These are phyloP conservation scores for Malacoraja senta DNA, from an alignment of 2,797 vertebrate species.

Conservation along the genomic window DNA sequence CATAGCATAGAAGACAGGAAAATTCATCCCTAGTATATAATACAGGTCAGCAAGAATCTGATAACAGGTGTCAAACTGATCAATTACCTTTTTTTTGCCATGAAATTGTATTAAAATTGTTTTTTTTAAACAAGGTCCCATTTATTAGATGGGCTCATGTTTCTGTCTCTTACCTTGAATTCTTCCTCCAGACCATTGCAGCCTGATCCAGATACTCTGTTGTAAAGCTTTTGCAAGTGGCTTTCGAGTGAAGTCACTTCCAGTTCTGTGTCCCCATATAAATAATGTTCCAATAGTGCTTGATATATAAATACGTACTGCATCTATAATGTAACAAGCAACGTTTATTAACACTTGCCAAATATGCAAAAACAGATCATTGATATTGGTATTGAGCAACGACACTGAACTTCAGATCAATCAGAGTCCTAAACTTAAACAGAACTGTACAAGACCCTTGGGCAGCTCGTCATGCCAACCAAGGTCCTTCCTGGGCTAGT, in stretches of 20 bases:
- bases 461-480: too few relatives aligned
- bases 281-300: constrained; percentile 90
- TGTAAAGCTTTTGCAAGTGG: constrained; percentile 89
- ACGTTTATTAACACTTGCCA: not conserved
- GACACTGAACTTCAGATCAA: not conserved
- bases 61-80: too few relatives aligned
- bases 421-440: too few relatives aligned
- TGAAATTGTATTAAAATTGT: too few relatives aligned
- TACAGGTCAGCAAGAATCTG: too few relatives aligned
- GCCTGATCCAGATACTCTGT: constrained; percentile 79
- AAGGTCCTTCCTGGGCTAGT: too few relatives aligned
- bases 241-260: constrained; percentile 93
- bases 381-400: not conserved
- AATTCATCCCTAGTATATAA: too few relatives aligned
- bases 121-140: not conserved
- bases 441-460: too few relatives aligned
- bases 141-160: not conserved
- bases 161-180: constrained; percentile 73
- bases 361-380: not conserved
- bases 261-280: constrained; percentile 93
- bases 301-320: constrained; percentile 99
- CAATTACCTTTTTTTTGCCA: not conserved
- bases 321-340: constrained; percentile 66
- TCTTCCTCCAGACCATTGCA: constrained; percentile 89
- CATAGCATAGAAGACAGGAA: too few relatives aligned